A percentile compares a stretch with the other conserved stretches of the same genome.
Conservation (phyloP, 2,797 vertebrate genomes). For the Heliangelus exortis region DNA sequence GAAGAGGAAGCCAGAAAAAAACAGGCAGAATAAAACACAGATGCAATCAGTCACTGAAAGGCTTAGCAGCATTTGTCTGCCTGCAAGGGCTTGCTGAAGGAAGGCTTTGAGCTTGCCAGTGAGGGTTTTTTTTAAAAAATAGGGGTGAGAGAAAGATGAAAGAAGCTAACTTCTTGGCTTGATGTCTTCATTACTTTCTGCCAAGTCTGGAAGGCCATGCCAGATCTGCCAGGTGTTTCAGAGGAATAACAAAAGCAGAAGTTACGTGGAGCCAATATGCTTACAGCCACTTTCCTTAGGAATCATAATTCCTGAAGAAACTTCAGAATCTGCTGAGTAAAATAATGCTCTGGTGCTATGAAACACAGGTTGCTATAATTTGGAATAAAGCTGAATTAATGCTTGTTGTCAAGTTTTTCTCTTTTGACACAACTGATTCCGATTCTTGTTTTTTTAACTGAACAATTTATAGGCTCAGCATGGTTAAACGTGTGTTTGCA, state of each 20-base stretch:
- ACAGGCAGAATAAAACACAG: background rate
- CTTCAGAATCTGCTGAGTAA: background rate
- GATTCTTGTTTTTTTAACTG: background rate
- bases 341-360: background rate
- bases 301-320: constrained; percentile 6
- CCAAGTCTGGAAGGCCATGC: background rate
- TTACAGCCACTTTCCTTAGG: background rate
- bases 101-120: background rate
- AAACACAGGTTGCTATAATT: background rate
- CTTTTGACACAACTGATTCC: background rate
- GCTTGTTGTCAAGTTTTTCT: background rate
- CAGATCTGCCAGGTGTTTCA: constrained; percentile 43
- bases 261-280: background rate
- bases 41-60: background rate
- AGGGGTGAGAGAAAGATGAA: background rate
- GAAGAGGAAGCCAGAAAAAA: background rate
- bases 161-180: constrained; percentile 10
- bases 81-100: background rate
- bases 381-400: background rate
- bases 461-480: background rate
- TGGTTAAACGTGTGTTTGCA: background rate
- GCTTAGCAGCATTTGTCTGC: background rate
- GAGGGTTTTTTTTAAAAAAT: background rate
- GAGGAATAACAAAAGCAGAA: background rate
- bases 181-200: constrained; percentile 4